These are phyloP conservation scores for Bacillus rossius DNA, from an alignment of 1,140 invertebrate species.

Conservation along the genomic window DNA sequence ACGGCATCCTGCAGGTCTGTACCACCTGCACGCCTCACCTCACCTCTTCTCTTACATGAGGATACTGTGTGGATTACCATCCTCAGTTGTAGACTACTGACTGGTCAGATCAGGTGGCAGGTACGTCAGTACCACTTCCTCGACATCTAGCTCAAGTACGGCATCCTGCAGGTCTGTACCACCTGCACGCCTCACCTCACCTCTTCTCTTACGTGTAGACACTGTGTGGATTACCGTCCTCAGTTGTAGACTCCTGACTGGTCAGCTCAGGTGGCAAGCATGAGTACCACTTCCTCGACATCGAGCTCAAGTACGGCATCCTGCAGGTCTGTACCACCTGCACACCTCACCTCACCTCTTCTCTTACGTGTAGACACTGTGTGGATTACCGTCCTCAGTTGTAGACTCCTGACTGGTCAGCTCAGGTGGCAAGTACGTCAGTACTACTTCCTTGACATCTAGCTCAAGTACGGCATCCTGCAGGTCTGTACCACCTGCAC, in stretches of 20 bases:
- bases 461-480: constrained; percentile 87
- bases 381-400: too few species aligned
- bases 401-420: too few species aligned
- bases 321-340: constrained; percentile 69
- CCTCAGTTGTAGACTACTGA: too few species aligned
- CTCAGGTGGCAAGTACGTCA: too few species aligned
- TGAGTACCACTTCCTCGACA: constrained; percentile 84
- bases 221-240: too few species aligned
- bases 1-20: constrained; percentile 83
- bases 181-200: neutral
- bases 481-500: constrained; percentile 63
- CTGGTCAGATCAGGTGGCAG: too few species aligned
- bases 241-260: too few species aligned
- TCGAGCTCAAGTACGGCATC: constrained; percentile 90
- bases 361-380: too few species aligned
- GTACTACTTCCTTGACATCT: constrained; percentile 86
- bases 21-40: too few species aligned
- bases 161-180: constrained; percentile 74
- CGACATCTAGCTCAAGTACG: constrained; percentile 90
- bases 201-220: neutral
- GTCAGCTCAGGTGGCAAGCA: too few species aligned
- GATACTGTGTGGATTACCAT: too few species aligned
- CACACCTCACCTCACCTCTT: neutral
- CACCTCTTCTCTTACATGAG: neutral
- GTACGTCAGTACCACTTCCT: constrained; percentile 77